Conservation (phyloP, 2,113 vertebrate species). For the human (Homo sapiens) region DNA sequence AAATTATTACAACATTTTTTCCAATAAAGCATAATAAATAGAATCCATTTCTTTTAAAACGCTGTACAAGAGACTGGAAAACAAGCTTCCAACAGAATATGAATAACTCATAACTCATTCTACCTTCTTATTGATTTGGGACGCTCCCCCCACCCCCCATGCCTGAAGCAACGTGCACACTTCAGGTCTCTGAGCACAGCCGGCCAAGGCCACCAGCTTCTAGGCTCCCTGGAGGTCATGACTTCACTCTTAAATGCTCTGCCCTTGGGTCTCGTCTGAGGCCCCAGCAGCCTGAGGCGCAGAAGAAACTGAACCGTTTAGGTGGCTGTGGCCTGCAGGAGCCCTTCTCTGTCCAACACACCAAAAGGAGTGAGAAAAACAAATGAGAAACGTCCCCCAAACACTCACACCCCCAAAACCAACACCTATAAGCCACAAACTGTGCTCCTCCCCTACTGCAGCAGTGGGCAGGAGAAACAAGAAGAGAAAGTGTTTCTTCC, state of each 20-base stretch:
- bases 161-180: constrained; percentile 20
- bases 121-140: constrained; percentile 2
- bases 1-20: constrained; percentile 75
- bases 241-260: constrained; percentile 52
- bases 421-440: constrained; percentile 72
- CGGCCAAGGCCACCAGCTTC: constrained; percentile 56
- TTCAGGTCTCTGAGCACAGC: constrained; percentile 45
- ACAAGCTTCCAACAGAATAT: constrained; percentile 60
- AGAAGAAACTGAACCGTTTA: constrained; percentile 73
- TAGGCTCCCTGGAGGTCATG: not conserved
- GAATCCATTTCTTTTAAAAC: constrained; percentile 60
- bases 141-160: not conserved
- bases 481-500: constrained; percentile 50
- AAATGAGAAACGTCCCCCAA: constrained; percentile 63
- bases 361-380: constrained; percentile 65
- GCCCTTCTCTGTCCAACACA: constrained; percentile 63
- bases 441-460: not conserved
- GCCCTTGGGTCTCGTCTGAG: not conserved
- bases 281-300: not conserved
- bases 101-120: constrained; percentile 63
- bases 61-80: constrained; percentile 74
- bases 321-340: constrained; percentile 18
- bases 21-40: constrained; percentile 84
- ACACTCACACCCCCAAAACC: constrained; percentile 69
- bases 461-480: not conserved